A percentile compares a stretch with the other conserved stretches of the same genome.
Conservation (phyloP, 2,113 vertebrate genomes). For the Merops nubicus region DNA sequence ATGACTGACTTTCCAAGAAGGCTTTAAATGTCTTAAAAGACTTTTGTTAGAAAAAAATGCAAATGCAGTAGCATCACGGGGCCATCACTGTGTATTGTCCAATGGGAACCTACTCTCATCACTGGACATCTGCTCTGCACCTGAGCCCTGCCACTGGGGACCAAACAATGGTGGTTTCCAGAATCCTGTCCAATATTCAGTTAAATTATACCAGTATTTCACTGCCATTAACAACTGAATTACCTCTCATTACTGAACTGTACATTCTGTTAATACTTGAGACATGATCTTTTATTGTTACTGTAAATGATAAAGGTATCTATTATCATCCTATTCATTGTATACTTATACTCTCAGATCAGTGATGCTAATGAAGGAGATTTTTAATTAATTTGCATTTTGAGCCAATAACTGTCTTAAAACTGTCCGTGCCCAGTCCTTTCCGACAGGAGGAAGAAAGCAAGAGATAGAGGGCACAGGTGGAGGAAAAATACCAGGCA, state of each 20-base stretch:
- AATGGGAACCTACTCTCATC: neutral
- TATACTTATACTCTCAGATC: neutral
- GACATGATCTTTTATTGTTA: neutral
- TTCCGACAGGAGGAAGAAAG: neutral
- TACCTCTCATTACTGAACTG: neutral
- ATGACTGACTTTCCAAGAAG: neutral
- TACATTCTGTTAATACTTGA: neutral
- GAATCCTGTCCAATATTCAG: neutral
- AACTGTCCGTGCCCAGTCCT: neutral
- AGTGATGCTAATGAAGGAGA: neutral
- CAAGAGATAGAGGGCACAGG: neutral
- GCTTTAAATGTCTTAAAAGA: neutral
- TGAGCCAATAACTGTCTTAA: neutral
- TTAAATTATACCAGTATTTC: neutral
- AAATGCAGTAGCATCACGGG: neutral
- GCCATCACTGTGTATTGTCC: neutral
- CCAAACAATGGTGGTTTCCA: neutral
- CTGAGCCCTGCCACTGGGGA: rapidly evolving
- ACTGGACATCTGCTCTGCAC: neutral
- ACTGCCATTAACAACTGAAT: neutral
- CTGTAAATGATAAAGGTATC: neutral
- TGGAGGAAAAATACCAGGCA: neutral
- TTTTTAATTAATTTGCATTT: slow-evolving; percentile 21
- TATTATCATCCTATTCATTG: neutral
- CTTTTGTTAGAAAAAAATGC: no score